Evolutionary conservation across 2,113 vertebrate species (phyloP), one percentile per base, ranked within the genome.

Genomic region (Tenebrosternarchus preto): DNA sequence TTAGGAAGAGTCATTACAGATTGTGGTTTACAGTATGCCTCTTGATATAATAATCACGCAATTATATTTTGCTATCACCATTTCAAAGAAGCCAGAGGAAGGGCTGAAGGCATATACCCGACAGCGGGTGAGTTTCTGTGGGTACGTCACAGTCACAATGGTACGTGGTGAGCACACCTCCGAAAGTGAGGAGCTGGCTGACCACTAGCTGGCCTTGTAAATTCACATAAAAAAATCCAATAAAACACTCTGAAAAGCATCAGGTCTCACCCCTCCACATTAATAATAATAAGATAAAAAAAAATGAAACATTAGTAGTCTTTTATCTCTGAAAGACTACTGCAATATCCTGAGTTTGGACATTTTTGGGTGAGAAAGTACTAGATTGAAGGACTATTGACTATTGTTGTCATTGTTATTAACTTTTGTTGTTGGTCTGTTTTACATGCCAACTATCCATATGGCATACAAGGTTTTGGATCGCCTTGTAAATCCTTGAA

Each of bases 101-200:
- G 29, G 81, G 60, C 80, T 20, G 31, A 75, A 27, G 29, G 36
- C 57, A 43, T 11, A 11, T 43, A n/a, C n/a, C 68, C 73, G 16
- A 43, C 53, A 69, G 75, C 55, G 64, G 69, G 80, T 25, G 22
- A 46, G 74, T 73, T 76, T 59, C 50, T n/a, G 64, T 72, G 82
- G 69, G 78, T 82, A 67, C 83, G 24, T 11, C 55, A 31, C 80
- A 77, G 83, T 77, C 80, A 87, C 85, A 82, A 85, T 84, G 83
- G 72, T 7, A 63, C 19, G 56, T 64, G 31, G 82, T 80, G 74
- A 71, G 6, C 0, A 80, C 39, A 53, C 50, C 83, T 80, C 39
- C 78, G 73, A 83, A 88, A 71, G 76, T n/a, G 36, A 66, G 27
- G 72, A 24, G 17, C 27, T n/a, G n/a, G n/a, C n/a, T n/a, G n/a